These are phyloP conservation scores for Colostygia pectinataria DNA, from an alignment of 2,888 invertebrate genomes.

Conservation along the genomic window DNA sequence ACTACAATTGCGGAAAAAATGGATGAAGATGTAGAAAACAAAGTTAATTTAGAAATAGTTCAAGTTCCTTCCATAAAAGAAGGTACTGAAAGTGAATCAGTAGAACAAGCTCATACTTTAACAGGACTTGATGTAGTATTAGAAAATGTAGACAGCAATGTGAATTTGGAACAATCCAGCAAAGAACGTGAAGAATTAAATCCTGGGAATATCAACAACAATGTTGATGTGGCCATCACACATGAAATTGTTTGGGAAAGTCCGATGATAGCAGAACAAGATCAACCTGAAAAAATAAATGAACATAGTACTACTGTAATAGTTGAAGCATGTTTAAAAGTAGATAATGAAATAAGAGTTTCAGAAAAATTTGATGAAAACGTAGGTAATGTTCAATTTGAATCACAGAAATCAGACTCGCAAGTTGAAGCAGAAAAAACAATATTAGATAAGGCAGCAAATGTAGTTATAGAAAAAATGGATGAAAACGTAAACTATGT, in stretches of 20 bases:
- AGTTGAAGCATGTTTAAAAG: background rate
- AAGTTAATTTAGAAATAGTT: background rate
- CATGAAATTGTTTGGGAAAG: background rate
- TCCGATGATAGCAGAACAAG: background rate
- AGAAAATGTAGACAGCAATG: background rate
- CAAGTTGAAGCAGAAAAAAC: background rate
- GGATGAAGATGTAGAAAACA: background rate
- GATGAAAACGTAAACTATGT: no score
- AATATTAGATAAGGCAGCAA: background rate
- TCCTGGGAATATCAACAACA: background rate
- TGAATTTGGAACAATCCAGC: background rate
- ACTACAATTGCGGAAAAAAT: slow-evolving; percentile 2
- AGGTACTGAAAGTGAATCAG: background rate
- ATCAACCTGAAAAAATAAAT: background rate
- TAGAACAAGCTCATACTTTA: background rate
- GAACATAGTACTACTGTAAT: background rate
- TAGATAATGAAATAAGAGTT: background rate
- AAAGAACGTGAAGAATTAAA: background rate
- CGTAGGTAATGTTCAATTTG: background rate
- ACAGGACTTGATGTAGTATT: background rate
- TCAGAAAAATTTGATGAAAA: background rate
- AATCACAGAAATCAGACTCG: background rate
- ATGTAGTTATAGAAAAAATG: background rate
- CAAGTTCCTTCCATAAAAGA: background rate
- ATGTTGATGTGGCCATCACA: background rate